These are phyloP conservation scores for Euphydryas editha DNA, from an alignment of 2,888 invertebrate genomes.

Conservation along the genomic window DNA sequence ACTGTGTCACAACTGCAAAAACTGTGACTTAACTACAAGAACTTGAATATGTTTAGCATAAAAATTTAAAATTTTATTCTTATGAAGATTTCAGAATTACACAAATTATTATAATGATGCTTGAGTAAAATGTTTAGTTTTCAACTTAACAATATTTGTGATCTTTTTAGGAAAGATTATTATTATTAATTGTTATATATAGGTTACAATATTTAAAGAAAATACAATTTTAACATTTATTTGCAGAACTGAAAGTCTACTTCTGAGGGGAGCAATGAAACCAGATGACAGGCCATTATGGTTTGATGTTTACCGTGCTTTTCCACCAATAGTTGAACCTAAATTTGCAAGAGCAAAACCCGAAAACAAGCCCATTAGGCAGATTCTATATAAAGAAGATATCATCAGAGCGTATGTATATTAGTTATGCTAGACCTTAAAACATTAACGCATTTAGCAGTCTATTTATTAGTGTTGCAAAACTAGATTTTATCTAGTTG, in stretches of 20 bases:
- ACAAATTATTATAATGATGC: neutral
- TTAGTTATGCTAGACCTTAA: neutral
- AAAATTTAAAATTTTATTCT: too few relatives aligned
- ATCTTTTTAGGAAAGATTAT: too few relatives aligned
- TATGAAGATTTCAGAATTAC: too few relatives aligned
- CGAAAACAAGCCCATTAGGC: slow-evolving; percentile 82
- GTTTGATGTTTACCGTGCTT: slow-evolving; percentile 95
- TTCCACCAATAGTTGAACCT: slow-evolving; percentile 95
- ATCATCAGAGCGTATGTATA: slow-evolving; percentile 90
- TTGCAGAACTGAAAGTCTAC: slow-evolving; percentile 89
- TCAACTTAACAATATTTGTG: too few relatives aligned
- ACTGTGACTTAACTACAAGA: too few relatives aligned
- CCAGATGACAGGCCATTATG: slow-evolving; percentile 94
- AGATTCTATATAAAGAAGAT: slow-evolving; percentile 94
- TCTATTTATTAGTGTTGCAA: too few relatives aligned
- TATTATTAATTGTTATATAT: too few relatives aligned
- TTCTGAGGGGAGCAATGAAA: slow-evolving; percentile 91
- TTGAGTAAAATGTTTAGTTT: too few relatives aligned
- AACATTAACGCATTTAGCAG: too few relatives aligned
- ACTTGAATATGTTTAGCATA: too few relatives aligned
- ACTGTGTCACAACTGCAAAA: too few relatives aligned
- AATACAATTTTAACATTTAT: neutral
- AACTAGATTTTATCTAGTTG: too few relatives aligned
- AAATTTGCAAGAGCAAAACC: slow-evolving; percentile 87
- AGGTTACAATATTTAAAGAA: neutral